Percentiles rank a stretch among this genome's conserved stretches.
Evolutionary conservation across 1,140 invertebrate species (phyloP).

Genomic region (Philotrypesis tridentata): DNA sequence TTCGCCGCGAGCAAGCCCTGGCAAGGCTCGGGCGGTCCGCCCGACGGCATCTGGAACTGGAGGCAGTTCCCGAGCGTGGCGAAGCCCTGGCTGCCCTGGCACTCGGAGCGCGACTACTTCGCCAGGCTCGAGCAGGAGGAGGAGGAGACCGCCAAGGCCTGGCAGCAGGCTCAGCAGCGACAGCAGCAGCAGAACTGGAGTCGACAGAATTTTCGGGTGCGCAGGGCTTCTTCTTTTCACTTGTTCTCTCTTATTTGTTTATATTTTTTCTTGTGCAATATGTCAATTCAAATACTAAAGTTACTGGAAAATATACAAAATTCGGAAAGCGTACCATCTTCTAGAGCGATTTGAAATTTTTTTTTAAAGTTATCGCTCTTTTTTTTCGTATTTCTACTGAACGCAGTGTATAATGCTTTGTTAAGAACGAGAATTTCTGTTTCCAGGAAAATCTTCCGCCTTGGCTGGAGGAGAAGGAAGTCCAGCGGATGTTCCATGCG

Average conservation of each 20-base stretch:
- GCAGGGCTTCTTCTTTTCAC: too few species aligned
- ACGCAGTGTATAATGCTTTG: background rate
- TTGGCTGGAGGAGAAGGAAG: slow-evolving; percentile 43
- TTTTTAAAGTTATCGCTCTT: too few species aligned
- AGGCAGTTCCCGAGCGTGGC: slow-evolving; percentile 30
- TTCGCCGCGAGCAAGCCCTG: slow-evolving; percentile 48
- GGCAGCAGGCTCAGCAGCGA: slow-evolving; percentile 48
- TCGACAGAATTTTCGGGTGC: slow-evolving; percentile 9
- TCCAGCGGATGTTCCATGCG: background rate
- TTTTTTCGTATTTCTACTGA: too few species aligned
- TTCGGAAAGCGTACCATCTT: too few species aligned
- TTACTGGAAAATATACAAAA: too few species aligned
- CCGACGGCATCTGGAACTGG: slow-evolving; percentile 54
- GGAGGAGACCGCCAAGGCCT: slow-evolving; percentile 30
- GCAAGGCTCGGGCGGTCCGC: slow-evolving; percentile 41
- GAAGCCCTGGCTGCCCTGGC: slow-evolving; percentile 56
- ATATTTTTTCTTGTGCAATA: too few species aligned
- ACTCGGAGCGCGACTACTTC: slow-evolving; percentile 56
- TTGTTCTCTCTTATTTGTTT: too few species aligned
- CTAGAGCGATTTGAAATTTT: too few species aligned
- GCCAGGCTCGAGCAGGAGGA: slow-evolving; percentile 47
- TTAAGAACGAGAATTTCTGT: too few species aligned
- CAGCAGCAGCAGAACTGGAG: slow-evolving; percentile 47
- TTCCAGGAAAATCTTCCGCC: background rate
- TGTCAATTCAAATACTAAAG: too few species aligned